These are phyloP conservation scores for Stenoptilia bipunctidactyla DNA, from an alignment of 2,888 invertebrate genomes.

Conservation along the genomic window DNA sequence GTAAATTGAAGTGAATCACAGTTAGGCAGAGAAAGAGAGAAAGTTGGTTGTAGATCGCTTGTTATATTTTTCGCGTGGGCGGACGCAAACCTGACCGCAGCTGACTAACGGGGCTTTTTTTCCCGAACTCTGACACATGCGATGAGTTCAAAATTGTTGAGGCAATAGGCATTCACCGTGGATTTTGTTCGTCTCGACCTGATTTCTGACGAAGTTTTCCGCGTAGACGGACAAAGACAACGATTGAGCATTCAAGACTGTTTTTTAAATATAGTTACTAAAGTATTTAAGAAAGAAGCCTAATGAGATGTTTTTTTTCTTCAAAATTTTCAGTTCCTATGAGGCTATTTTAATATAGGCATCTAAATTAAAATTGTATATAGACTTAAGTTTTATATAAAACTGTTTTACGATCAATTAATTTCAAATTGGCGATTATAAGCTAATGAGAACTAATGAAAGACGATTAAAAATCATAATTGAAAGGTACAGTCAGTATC, in stretches of 20 bases:
- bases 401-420: too few species aligned
- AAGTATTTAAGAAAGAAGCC: too few species aligned
- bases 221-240: background rate
- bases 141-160: too few species aligned
- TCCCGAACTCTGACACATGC: conserved; percentile 29
- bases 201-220: background rate
- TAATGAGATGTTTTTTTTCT: too few species aligned
- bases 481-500: too few species aligned
- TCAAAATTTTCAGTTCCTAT: conserved; percentile 1
- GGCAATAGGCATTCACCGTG: too few species aligned
- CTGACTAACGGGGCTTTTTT: conserved; percentile 39
- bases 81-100: background rate
- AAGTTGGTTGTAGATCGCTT: conserved; percentile 20
- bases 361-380: too few species aligned
- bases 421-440: too few species aligned
- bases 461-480: too few species aligned
- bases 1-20: conserved; percentile 14
- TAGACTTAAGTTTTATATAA: too few species aligned
- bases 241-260: background rate
- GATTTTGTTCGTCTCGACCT: background rate
- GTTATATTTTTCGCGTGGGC: background rate
- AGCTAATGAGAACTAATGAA: too few species aligned
- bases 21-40: conserved; percentile 14
- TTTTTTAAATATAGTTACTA: background rate
- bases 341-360: background rate